phyloP scores from a whole-genome alignment of 1,140 invertebrate species.

The Scaptodrosophila lebanonensis region DNA sequence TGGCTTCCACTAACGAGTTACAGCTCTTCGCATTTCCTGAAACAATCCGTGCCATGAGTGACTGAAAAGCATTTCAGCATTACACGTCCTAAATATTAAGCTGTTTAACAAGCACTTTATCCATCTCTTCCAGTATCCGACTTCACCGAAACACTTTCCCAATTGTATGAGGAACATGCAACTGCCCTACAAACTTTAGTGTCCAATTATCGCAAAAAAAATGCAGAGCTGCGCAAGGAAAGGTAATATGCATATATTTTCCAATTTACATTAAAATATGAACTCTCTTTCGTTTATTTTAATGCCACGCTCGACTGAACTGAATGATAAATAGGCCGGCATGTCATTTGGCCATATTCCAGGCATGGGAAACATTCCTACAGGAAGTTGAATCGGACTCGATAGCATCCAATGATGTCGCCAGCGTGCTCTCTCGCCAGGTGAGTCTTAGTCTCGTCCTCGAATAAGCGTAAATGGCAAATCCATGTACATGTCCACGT shows the following conservation, averaged over 20 bases:
- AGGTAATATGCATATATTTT: too few relatives aligned
- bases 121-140: constrained; percentile 89
- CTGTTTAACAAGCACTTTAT: neutral
- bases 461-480: neutral
- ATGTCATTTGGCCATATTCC: constrained; percentile 89
- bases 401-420: constrained; percentile 91
- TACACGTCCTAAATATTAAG: too few relatives aligned
- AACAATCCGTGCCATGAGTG: too few relatives aligned
- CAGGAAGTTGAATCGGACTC: constrained; percentile 96
- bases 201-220: constrained; percentile 90
- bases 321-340: constrained; percentile 83
- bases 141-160: constrained; percentile 94
- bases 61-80: too few relatives aligned
- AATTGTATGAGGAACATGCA: constrained; percentile 94
- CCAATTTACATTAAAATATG: too few relatives aligned
- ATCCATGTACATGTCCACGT: too few relatives aligned
- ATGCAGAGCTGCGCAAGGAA: constrained; percentile 92
- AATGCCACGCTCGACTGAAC: constrained; percentile 39
- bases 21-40: too few relatives aligned
- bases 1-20: too few relatives aligned
- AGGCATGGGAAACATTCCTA: constrained; percentile 93
- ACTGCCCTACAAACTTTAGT: constrained; percentile 93
- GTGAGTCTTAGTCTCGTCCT: constrained; percentile 43
- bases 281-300: constrained; percentile 7
- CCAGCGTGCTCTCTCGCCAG: constrained; percentile 88